Conservation (phyloP, 2,797 vertebrate species). For the Micropoecilia bifurca region DNA sequence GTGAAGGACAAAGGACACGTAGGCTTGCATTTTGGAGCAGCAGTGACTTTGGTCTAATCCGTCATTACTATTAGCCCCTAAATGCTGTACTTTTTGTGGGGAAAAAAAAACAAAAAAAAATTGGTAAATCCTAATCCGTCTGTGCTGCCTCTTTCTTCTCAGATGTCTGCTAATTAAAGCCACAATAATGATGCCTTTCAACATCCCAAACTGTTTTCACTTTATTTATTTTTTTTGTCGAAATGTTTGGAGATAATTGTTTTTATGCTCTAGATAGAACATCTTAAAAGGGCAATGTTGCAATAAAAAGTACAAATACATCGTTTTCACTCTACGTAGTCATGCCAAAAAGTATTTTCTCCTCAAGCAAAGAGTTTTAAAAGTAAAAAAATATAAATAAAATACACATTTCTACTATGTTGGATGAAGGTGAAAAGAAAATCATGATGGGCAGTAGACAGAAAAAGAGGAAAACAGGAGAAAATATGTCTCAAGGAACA, state of each 20-base stretch:
- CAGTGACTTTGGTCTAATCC: slow-evolving; percentile 83
- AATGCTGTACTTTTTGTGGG: slow-evolving; percentile 57
- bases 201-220: slow-evolving; percentile 53
- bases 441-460: not conserved
- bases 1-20: slow-evolving; percentile 42
- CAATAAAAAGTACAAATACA: not conserved
- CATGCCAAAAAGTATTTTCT: not conserved
- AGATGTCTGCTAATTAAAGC: slow-evolving; percentile 63
- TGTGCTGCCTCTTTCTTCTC: slow-evolving; percentile 48
- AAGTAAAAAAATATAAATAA: not conserved
- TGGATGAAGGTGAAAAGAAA: not conserved
- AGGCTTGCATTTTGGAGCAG: slow-evolving; percentile 59
- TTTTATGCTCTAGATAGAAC: slow-evolving; percentile 20
- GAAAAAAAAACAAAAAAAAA: slow-evolving; percentile 68
- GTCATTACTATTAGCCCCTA: slow-evolving; percentile 68
- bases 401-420: not conserved
- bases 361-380: not conserved
- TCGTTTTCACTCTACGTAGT: slow-evolving; percentile 9
- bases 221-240: slow-evolving; percentile 35
- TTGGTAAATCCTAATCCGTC: slow-evolving; percentile 66
- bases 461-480: not conserved
- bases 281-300: slow-evolving; percentile 22
- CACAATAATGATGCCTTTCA: slow-evolving; percentile 58
- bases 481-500: not conserved
- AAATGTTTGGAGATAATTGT: slow-evolving; percentile 25